Evolutionary conservation across 1,140 invertebrate species (phyloP).

Genomic region (Venturia canescens): DNA sequence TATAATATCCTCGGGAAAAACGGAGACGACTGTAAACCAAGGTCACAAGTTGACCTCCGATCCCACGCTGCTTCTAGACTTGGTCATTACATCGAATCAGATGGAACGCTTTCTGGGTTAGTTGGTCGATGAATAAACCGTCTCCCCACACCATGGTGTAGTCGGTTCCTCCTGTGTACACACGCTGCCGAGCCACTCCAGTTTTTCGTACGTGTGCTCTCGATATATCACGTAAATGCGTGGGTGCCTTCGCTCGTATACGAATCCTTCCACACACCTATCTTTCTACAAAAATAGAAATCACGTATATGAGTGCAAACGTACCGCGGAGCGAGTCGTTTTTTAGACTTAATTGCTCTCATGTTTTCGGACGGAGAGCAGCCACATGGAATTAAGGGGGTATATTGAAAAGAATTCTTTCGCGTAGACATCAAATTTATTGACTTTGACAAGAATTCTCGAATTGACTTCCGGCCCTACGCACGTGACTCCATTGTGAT

Average conservation of each 20-base stretch:
- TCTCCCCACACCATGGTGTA: background rate
- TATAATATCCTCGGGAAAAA: background rate
- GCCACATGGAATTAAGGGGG: background rate
- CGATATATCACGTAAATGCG: background rate
- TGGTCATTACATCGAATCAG: slow-evolving; percentile 10
- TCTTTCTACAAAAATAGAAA: background rate
- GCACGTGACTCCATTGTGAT: too few species aligned
- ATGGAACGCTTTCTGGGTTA: slow-evolving; percentile 16
- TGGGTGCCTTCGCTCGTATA: background rate
- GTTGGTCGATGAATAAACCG: slow-evolving; percentile 16
- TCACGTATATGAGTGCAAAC: background rate
- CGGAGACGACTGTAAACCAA: background rate
- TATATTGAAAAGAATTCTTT: too few species aligned
- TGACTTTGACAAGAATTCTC: too few species aligned
- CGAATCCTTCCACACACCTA: background rate
- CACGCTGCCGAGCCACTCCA: background rate
- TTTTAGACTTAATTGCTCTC: background rate
- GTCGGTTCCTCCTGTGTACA: background rate
- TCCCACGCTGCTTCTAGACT: background rate
- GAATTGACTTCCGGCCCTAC: too few species aligned
- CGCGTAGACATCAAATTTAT: too few species aligned
- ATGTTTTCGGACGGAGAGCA: background rate
- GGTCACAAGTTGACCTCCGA: slow-evolving; percentile 13
- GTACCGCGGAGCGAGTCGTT: background rate
- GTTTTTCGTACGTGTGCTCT: slow-evolving; percentile 2